Conservation (phyloP, 2,113 vertebrate species). For the Myotis brandtii region DNA sequence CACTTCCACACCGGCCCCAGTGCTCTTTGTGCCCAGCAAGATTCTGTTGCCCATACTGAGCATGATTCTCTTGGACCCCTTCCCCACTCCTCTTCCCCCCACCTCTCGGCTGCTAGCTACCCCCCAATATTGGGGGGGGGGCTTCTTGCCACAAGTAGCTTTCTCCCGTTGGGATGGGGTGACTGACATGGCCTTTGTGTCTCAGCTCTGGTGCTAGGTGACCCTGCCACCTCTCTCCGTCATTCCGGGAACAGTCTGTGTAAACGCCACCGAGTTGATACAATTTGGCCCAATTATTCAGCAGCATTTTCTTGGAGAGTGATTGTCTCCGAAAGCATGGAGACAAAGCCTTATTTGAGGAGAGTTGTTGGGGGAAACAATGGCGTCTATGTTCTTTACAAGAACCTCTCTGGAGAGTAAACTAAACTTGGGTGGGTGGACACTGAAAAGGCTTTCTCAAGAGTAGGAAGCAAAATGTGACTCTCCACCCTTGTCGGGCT, state of each 20-base stretch:
- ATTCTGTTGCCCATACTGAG: background rate
- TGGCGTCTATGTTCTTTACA: constrained; percentile 54
- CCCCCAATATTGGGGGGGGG: background rate
- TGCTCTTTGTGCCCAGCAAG: background rate
- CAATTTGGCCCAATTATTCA: background rate
- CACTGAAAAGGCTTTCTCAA: constrained; percentile 52
- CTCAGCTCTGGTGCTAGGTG: background rate
- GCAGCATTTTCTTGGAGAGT: constrained; percentile 32
- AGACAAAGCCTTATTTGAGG: constrained; percentile 66
- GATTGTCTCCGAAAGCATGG: background rate
- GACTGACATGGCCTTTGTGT: background rate
- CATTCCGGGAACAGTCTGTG: constrained; percentile 18
- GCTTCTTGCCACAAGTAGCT: background rate
- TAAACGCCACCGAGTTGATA: constrained; percentile 10
- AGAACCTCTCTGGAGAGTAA: constrained; percentile 52
- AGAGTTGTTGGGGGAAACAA: constrained; percentile 42
- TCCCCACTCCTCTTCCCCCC: too few species aligned
- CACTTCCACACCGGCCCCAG: fast-evolving
- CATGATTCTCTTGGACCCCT: too few species aligned
- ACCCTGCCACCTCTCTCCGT: background rate
- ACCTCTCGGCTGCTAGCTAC: background rate
- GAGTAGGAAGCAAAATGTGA: constrained; percentile 63
- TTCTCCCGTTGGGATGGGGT: background rate
- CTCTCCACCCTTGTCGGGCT: background rate
- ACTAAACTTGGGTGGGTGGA: constrained; percentile 73